Evolutionary conservation across 1,140 invertebrate genomes (phyloP).

Genomic region (Caenorhabditis brenneri): DNA sequence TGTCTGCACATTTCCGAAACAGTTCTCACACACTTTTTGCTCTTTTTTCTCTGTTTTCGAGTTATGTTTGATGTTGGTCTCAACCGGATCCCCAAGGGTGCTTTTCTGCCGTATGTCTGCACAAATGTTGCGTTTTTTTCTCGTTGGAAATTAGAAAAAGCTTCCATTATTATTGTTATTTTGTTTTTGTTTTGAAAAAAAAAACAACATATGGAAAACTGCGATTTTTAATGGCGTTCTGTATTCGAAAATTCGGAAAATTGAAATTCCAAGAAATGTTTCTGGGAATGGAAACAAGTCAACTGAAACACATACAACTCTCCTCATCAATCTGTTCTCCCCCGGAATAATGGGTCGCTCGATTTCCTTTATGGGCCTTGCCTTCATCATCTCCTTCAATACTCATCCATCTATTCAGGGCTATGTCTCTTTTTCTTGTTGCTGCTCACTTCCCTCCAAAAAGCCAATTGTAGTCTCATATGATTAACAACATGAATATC

Average conservation of each 20-base stretch:
- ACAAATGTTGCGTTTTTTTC: neutral
- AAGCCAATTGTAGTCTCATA: neutral
- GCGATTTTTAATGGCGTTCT: too few species aligned
- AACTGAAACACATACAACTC: too few species aligned
- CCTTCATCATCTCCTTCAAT: constrained; percentile 21
- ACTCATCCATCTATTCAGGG: constrained; percentile 28
- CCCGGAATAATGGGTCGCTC: constrained; percentile 6
- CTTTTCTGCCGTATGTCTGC: neutral
- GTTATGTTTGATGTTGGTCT: neutral
- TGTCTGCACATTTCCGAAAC: neutral
- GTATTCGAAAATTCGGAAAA: too few species aligned
- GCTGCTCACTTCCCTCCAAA: neutral
- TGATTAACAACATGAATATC: neutral
- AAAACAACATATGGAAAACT: too few species aligned
- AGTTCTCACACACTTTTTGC: too few species aligned
- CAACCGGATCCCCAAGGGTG: neutral
- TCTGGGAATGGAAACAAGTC: neutral
- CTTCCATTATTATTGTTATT: neutral
- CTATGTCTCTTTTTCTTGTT: neutral
- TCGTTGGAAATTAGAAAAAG: neutral
- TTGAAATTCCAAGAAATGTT: too few species aligned
- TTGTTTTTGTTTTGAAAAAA: too few species aligned
- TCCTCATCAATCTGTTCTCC: constrained; percentile 35
- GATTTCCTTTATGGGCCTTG: neutral
- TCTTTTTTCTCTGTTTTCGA: neutral